A percentile compares a stretch with the other conserved stretches of the same genome.
phyloP scores from a whole-genome alignment of 1,140 invertebrate genomes.

The Colletes latitarsis region DNA sequence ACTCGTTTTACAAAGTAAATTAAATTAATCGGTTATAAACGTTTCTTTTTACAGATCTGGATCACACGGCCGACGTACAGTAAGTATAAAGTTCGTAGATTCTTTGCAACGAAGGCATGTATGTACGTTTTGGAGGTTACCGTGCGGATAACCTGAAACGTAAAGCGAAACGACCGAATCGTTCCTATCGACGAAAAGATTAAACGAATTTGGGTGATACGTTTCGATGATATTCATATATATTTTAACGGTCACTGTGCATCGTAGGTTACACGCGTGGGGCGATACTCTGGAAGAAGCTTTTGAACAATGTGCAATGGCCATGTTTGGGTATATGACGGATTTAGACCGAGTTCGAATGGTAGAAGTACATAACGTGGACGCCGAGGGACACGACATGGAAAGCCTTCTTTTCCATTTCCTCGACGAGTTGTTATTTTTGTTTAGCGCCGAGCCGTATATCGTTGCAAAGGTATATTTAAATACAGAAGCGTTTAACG shows the following conservation, averaged over 20 bases:
- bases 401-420: conserved; percentile 95
- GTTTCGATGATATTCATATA: background rate
- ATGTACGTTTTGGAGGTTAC: conserved; percentile 61
- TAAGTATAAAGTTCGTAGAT: conserved; percentile 83
- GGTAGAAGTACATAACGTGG: conserved; percentile 88
- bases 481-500: background rate
- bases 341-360: conserved; percentile 94
- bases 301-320: conserved; percentile 96
- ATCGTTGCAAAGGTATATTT: conserved; percentile 86
- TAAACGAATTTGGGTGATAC: background rate
- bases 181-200: background rate
- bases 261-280: conserved; percentile 93
- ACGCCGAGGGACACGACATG: conserved; percentile 93
- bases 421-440: conserved; percentile 96
- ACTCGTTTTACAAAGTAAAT: background rate
- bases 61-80: conserved; percentile 99
- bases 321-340: conserved; percentile 99
- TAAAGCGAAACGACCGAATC: background rate
- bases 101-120: background rate
- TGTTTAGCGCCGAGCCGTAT: conserved; percentile 95
- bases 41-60: conserved; percentile 90
- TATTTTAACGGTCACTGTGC: background rate
- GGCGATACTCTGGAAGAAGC: conserved; percentile 93
- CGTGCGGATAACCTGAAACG: conserved; percentile 68
- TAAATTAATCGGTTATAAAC: background rate